Conservation (phyloP, 2,797 vertebrate species). For the Lutjanus argentimaculatus region DNA sequence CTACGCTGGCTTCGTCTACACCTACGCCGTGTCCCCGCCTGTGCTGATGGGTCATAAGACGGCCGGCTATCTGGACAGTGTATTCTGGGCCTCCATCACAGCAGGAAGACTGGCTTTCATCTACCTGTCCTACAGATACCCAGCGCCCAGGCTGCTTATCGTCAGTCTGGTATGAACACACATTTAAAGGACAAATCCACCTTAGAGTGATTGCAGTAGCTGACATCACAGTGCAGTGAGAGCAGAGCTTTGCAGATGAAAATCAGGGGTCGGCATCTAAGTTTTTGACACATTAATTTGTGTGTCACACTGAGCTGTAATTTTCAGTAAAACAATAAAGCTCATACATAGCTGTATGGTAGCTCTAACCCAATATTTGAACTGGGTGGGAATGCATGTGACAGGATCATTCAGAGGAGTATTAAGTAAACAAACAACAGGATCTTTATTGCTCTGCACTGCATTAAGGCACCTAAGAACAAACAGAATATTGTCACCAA, state of each 20-base stretch:
- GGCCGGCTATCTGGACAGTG: slow-evolving; percentile 92
- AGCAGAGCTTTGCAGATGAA: not conserved
- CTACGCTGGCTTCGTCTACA: slow-evolving; percentile 94
- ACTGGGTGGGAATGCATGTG: slow-evolving; percentile 4
- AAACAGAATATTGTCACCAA: not conserved
- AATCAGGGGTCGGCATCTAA: too few species aligned
- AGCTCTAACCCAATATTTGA: slow-evolving; percentile 57
- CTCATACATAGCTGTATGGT: not conserved
- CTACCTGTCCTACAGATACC: slow-evolving; percentile 89
- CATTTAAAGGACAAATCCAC: not conserved
- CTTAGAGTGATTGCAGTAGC: not conserved
- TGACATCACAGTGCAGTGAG: not conserved
- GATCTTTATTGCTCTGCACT: not conserved
- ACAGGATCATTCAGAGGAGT: not conserved
- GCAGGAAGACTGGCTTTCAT: slow-evolving; percentile 92
- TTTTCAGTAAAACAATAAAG: not conserved
- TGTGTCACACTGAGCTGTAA: not conserved
- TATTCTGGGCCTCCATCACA: slow-evolving; percentile 96
- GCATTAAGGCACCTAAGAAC: not conserved
- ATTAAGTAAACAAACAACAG: not conserved
- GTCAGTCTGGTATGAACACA: slow-evolving; percentile 88
- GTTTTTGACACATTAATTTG: not conserved
- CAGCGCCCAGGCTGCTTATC: slow-evolving; percentile 88
- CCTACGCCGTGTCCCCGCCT: slow-evolving; percentile 92
- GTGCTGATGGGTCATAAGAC: slow-evolving; percentile 89